A percentile compares a stretch with the other conserved stretches of the same genome.
These are phyloP conservation scores for Eciton burchellii DNA, from an alignment of 1,140 invertebrate species.

Conservation along the genomic window DNA sequence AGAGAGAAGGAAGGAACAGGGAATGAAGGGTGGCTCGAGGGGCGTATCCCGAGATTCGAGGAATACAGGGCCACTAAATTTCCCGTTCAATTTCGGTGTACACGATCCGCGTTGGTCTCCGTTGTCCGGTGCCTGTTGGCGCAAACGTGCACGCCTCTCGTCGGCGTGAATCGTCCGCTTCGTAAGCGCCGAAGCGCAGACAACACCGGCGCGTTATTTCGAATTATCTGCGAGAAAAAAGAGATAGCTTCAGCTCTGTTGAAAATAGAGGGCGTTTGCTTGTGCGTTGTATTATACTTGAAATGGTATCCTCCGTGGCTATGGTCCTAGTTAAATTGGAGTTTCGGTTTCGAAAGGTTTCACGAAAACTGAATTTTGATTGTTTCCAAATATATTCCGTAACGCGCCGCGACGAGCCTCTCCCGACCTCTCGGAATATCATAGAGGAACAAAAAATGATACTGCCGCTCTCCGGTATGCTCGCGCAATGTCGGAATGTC, in stretches of 20 bases:
- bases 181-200: constrained; percentile 6
- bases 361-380: background rate
- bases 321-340: background rate
- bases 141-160: constrained; percentile 46
- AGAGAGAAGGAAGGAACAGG: background rate
- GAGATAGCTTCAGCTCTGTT: too few relatives aligned
- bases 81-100: constrained; percentile 82
- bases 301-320: background rate
- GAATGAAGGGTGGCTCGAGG: constrained; percentile 50
- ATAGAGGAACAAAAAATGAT: constrained; percentile 4
- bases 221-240: background rate
- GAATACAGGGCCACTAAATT: constrained; percentile 83
- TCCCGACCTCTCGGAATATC: background rate
- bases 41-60: constrained; percentile 78
- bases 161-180: constrained; percentile 53
- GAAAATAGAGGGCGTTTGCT: background rate
- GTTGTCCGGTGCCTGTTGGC: constrained; percentile 28
- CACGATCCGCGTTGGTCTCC: constrained; percentile 69
- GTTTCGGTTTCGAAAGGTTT: background rate
- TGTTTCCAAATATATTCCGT: background rate
- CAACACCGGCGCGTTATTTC: background rate
- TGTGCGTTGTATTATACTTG: background rate
- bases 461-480: background rate
- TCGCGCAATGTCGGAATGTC: background rate
- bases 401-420: background rate